Base-by-base conservation (phyloP, 2,797 vertebrate genomes). In the Dromococcyx pavoninus region DNA sequence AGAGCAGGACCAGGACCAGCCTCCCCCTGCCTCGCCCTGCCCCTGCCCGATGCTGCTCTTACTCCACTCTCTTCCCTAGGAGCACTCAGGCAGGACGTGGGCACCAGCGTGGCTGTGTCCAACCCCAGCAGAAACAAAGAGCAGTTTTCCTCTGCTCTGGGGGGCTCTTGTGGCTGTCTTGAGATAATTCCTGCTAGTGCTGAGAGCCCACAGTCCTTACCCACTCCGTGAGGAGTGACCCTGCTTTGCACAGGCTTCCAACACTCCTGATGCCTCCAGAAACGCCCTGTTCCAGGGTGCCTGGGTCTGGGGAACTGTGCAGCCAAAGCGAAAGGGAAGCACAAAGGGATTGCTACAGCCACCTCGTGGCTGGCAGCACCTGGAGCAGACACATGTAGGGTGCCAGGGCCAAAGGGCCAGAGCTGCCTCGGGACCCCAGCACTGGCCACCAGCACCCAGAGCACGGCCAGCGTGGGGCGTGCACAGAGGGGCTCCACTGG, bases 181-280 rank as follows among this genome's bases (percentile, higher is more conserved):
- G 44, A 87, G 64, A 67, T 10, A 43, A 71, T 64, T 14, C n/a
- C 57, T 5, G 2, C 14, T 25, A 53, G 28, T 11, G 30, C 58
- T 5, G 8, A 50, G 53, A 78, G 69, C 37, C 71, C 50, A 23
- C 7, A 6, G 1, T 13, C 77, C 53, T 76, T 86, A 70, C 9
- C 33, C 5, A 24, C 51, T 7, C 19, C 1, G 1, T 0, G 4
- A 62, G 37, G 37, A 48, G 0, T 4, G 25, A 57, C 28, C 18
- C 32, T 44, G 66, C 67, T 57, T 33, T 22, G 37, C 43, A 39
- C 44, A n/a, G 37, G 27, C 8, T 2, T 8, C 28, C 50, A 60
- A 39, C 18, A 15, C 17, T 35, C 28, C 35, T 24, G 72, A 39
- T 25, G 64, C 25, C 64, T 65, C 58, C 65, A 57, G 43, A 79